Percentiles rank a stretch among this genome's conserved stretches.
These are phyloP conservation scores for Zaprionus obscuricornis DNA, from an alignment of 2,888 invertebrate species.

Conservation along the genomic window DNA sequence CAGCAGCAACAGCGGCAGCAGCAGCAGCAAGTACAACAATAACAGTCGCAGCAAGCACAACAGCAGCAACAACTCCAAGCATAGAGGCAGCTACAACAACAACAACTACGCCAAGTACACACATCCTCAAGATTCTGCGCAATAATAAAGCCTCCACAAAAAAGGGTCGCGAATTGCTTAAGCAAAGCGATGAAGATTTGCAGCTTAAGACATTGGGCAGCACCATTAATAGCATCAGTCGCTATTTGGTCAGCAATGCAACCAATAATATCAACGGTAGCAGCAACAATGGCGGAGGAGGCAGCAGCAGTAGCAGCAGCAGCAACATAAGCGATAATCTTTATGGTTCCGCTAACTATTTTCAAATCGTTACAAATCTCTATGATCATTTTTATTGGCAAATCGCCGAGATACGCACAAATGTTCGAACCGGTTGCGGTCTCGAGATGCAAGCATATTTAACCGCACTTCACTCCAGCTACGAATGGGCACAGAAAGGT, in stretches of 20 bases:
- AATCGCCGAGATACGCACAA: conserved; percentile 80
- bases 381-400: conserved; percentile 83
- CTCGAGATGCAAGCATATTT: conserved; percentile 86
- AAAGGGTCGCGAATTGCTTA: conserved; percentile 75
- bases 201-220: conserved; percentile 72
- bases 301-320: conserved; percentile 25
- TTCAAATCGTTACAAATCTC: conserved; percentile 80
- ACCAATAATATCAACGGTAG: conserved; percentile 34
- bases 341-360: conserved; percentile 75
- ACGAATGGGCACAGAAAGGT: conserved; percentile 92
- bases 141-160: conserved; percentile 70
- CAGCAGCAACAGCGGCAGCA: conserved; percentile 7
- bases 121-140: conserved; percentile 80
- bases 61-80: background rate
- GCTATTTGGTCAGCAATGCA: conserved; percentile 62
- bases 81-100: background rate
- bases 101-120: conserved; percentile 58
- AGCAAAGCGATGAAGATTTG: conserved; percentile 76
- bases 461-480: conserved; percentile 85
- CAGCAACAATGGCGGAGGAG: conserved; percentile 6
- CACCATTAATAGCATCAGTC: conserved; percentile 81
- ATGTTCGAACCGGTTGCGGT: conserved; percentile 85
- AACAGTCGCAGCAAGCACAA: conserved; percentile 2
- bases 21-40: conserved; percentile 20
- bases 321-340: conserved; percentile 56